Conservation (phyloP, 2,797 vertebrate genomes). For the Myripristis jacobus region DNA sequence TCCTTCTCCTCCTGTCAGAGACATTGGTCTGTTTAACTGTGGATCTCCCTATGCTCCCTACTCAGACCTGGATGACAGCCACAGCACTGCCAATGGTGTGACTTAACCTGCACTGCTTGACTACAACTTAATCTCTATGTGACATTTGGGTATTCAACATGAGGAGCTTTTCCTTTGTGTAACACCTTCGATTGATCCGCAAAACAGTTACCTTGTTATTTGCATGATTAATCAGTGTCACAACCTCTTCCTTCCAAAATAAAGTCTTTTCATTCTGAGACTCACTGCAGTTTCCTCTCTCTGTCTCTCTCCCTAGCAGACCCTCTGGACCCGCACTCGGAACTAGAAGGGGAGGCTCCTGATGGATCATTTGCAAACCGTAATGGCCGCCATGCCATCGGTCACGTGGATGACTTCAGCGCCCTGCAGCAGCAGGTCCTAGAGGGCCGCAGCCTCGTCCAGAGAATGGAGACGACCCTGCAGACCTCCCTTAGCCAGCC, state of each 20-base stretch:
- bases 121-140: conserved; percentile 25
- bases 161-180: conserved; percentile 4
- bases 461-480: conserved; percentile 83
- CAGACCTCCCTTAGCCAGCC: conserved; percentile 73
- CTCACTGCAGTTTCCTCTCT: conserved; percentile 4
- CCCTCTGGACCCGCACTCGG: conserved; percentile 80
- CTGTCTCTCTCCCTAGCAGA: conserved; percentile 58
- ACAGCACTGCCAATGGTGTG: conserved; percentile 83
- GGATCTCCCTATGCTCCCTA: conserved; percentile 81
- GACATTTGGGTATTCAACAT: conserved; percentile 6
- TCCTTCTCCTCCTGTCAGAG: conserved; percentile 92
- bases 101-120: conserved; percentile 64
- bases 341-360: conserved; percentile 82
- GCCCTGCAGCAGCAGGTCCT: conserved; percentile 89
- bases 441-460: conserved; percentile 86
- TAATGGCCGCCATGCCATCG: conserved; percentile 85
- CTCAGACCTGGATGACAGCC: conserved; percentile 83
- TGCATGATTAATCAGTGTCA: conserved; percentile 4
- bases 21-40: conserved; percentile 88
- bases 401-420: conserved; percentile 88
- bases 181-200: conserved; percentile 2
- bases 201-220: conserved; percentile 2
- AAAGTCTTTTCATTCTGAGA: neutral
- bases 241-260: neutral
- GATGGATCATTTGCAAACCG: conserved; percentile 83